Evolutionary conservation across 2,888 invertebrate genomes (phyloP), one percentile per base, ranked within the genome.

Genomic region (Hypsopygia costalis): DNA sequence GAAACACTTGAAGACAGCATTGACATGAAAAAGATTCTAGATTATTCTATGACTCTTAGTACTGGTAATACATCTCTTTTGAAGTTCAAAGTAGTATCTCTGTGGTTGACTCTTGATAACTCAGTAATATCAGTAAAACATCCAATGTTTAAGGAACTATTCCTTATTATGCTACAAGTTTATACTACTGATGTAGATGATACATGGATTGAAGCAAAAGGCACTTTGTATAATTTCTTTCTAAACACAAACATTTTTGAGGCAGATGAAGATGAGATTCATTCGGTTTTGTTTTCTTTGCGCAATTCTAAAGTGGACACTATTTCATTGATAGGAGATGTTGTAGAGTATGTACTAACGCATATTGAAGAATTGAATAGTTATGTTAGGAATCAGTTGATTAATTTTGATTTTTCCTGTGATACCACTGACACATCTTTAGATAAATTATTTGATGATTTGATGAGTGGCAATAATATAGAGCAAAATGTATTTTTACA

Each of bases 231-330:
- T 34, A 81, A 76, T 35, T 88, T 95, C 43, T 90, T 95, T 16
- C 87, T 81, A 52, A 91, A 90, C 43, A 92, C 92, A 0, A 87
- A 89, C 3, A 82, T 94, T 49, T 95, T 95, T 64, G 91, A 93
- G 60, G 90, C 89, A 11, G 91, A 91, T 48, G 81, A 85, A 46
- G 80, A 90, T 41, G 94, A 95, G 77, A 91, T 94, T 30, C 91
- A 93, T 63, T 80, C 94, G 43, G 92, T 94, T 90, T 69, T 94
- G 20, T 90, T 93, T 53, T 67, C 85, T 0, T 53, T 88, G 56
- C 67, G 83, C n/a, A 76, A 80, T 47, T 57, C 73, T 21, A 72
- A 69, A 55, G 67, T 81, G 0, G 63, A 62, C 10, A 77, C 77
- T 4, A 62, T 76, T 25, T 69, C 77, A 0, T 36, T 83, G 9